These are phyloP conservation scores for Euleptes europaea DNA, from an alignment of 2,113 vertebrate genomes.

Conservation along the genomic window DNA sequence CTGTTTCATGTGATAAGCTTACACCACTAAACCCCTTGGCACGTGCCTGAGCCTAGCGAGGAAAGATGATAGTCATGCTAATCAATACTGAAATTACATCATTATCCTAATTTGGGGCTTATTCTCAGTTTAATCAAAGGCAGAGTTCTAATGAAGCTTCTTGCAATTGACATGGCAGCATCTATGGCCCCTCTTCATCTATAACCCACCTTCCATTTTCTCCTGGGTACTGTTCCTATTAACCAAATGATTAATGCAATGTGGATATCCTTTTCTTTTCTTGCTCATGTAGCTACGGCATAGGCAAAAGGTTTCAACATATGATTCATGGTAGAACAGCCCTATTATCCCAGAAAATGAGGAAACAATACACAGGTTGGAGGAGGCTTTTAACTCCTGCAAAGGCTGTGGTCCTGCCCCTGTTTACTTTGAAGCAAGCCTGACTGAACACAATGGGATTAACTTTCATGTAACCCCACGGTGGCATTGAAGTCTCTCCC, in stretches of 20 bases:
- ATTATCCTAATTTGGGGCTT: conserved; percentile 35
- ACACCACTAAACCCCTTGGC: not conserved
- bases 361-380: not conserved
- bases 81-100: not conserved
- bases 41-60: not conserved
- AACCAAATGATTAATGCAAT: not conserved
- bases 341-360: not conserved
- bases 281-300: not conserved
- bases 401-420: not conserved
- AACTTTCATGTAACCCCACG: too few species aligned
- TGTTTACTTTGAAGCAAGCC: not conserved
- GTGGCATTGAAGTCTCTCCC: too few species aligned
- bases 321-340: not conserved
- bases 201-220: not conserved
- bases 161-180: not conserved
- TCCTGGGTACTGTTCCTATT: not conserved
- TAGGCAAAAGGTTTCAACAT: not conserved
- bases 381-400: not conserved
- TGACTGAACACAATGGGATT: not conserved
- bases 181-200: not conserved
- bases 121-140: conserved; percentile 24
- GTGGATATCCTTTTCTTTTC: not conserved
- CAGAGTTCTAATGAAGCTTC: conserved; percentile 25
- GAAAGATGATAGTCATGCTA: not conserved
- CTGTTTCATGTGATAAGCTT: not conserved